Conservation (phyloP, 2,797 vertebrate species). For the Hozukius guyotensis region DNA sequence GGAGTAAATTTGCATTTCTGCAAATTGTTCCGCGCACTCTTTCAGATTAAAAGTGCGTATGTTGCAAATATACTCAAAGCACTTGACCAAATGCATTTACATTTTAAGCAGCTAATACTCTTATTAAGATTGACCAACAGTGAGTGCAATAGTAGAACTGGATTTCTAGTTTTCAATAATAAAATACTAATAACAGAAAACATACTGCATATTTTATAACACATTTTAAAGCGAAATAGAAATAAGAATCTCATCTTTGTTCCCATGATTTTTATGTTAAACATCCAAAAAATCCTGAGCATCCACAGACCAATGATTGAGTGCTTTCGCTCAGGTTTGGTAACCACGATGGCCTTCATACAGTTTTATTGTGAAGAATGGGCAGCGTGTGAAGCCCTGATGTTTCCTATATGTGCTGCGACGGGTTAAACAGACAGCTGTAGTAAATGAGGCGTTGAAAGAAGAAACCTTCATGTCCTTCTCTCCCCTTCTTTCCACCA, state of each 20-base stretch:
- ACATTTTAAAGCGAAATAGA: rapidly evolving
- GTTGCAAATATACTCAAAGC: slow-evolving; percentile 15
- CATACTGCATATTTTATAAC: not conserved
- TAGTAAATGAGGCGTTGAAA: slow-evolving; percentile 65
- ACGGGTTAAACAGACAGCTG: slow-evolving; percentile 42
- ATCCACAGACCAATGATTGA: not conserved
- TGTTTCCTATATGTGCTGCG: slow-evolving; percentile 27
- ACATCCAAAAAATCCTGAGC: not conserved
- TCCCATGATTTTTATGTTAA: not conserved
- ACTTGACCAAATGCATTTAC: slow-evolving; percentile 15
- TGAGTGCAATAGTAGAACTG: not conserved
- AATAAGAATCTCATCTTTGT: not conserved
- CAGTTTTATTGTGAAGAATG: slow-evolving; percentile 25
- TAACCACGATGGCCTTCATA: slow-evolving; percentile 7
- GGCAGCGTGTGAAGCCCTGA: slow-evolving; percentile 27
- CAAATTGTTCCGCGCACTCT: slow-evolving; percentile 58
- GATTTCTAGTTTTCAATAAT: not conserved
- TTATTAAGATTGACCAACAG: not conserved
- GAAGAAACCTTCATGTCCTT: slow-evolving; percentile 36
- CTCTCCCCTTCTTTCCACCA: slow-evolving; percentile 12
- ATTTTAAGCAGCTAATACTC: not conserved
- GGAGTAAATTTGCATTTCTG: slow-evolving; percentile 53
- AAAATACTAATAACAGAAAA: not conserved
- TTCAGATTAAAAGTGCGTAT: slow-evolving; percentile 59
- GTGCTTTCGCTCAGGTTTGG: not conserved